phyloP scores from a whole-genome alignment of 2,113 vertebrate genomes.

The Oryzias javanicus region DNA sequence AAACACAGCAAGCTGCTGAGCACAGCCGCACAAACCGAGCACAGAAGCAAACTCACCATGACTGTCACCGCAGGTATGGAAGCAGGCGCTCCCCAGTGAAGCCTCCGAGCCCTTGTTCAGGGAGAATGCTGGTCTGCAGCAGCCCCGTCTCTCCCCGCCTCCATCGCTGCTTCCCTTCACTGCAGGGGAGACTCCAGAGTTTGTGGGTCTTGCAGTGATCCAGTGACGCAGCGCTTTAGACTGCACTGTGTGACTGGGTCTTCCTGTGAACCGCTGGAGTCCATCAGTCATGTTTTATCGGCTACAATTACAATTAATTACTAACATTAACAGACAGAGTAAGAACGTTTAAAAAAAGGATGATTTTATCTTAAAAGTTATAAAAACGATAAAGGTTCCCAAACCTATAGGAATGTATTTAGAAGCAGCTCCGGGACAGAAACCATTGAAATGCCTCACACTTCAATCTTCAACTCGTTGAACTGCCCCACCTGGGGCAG shows the following conservation, averaged over 20 bases:
- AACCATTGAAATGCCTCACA: too few species aligned
- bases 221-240: constrained; percentile 59
- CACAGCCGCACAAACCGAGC: constrained; percentile 19
- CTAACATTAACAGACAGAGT: too few species aligned
- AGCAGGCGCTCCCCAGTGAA: constrained; percentile 41
- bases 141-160: constrained; percentile 29
- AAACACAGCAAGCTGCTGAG: constrained; percentile 36
- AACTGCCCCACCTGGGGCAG: too few species aligned
- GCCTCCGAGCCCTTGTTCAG: constrained; percentile 43
- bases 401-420: too few species aligned
- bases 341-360: too few species aligned
- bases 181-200: constrained; percentile 59
- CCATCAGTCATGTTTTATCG: neutral
- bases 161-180: constrained; percentile 60
- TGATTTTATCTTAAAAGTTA: too few species aligned
- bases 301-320: neutral
- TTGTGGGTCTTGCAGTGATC: constrained; percentile 58
- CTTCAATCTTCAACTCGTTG: too few species aligned
- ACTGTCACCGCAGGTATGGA: constrained; percentile 40
- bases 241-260: neutral
- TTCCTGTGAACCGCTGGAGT: neutral
- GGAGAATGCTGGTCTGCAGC: constrained; percentile 50
- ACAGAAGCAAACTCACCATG: constrained; percentile 69
- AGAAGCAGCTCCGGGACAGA: too few species aligned
- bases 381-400: too few species aligned